phyloP scores from a whole-genome alignment of 2,888 invertebrate species.

The Polydesmus complanatus region DNA sequence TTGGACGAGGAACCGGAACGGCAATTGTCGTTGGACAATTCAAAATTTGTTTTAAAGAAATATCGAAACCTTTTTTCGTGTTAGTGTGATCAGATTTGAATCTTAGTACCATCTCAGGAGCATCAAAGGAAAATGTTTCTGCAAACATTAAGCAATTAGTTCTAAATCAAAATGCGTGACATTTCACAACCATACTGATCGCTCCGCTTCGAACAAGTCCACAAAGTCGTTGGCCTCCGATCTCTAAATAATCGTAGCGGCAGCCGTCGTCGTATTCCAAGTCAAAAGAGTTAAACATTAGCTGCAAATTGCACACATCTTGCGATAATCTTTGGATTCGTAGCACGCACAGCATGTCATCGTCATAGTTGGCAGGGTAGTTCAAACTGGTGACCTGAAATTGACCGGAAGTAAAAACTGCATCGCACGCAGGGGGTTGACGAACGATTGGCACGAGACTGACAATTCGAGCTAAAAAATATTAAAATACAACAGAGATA shows the following conservation, averaged over 20 bases:
- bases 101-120: slow-evolving; percentile 19
- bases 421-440: slow-evolving; percentile 18
- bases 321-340: slow-evolving; percentile 18
- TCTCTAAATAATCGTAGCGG: slow-evolving; percentile 23
- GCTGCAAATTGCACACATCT: slow-evolving; percentile 22
- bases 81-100: slow-evolving; percentile 22
- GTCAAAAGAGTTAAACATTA: slow-evolving; percentile 23
- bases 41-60: slow-evolving; percentile 20
- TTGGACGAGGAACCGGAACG: not conserved
- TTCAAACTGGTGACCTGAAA: slow-evolving; percentile 22
- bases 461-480: not conserved
- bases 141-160: not conserved
- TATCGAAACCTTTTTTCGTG: slow-evolving; percentile 22
- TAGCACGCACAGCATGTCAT: slow-evolving; percentile 20
- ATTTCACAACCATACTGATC: slow-evolving; percentile 17
- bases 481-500: not conserved
- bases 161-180: not conserved
- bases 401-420: slow-evolving; percentile 19
- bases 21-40: slow-evolving; percentile 18
- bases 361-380: slow-evolving; percentile 22
- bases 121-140: slow-evolving; percentile 21
- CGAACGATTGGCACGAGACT: not conserved
- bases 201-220: slow-evolving; percentile 20
- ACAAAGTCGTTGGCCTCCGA: slow-evolving; percentile 22
- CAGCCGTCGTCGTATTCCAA: slow-evolving; percentile 23